phyloP scores from a whole-genome alignment of 2,888 invertebrate genomes.

The Marasmarcha lunaedactyla region DNA sequence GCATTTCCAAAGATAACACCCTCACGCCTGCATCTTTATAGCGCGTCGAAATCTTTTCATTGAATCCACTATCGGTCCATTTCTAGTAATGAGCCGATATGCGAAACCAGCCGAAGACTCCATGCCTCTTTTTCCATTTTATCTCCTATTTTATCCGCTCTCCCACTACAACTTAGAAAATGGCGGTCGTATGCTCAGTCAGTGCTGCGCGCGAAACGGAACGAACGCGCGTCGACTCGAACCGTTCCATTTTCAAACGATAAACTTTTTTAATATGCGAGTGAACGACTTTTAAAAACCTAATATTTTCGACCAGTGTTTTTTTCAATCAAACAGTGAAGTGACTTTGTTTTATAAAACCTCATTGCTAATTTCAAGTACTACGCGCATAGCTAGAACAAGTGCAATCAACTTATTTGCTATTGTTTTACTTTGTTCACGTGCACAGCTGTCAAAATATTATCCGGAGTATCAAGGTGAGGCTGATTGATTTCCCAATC shows the following conservation, averaged over 20 bases:
- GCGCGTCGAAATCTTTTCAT: slow-evolving; percentile 1
- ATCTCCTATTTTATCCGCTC: slow-evolving; percentile 52
- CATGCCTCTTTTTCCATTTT: slow-evolving; percentile 43
- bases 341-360: slow-evolving; percentile 2
- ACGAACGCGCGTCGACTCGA: slow-evolving; percentile 39
- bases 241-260: slow-evolving; percentile 20
- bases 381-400: slow-evolving; percentile 9
- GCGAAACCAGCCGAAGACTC: slow-evolving; percentile 13
- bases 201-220: slow-evolving; percentile 47
- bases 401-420: slow-evolving; percentile 18
- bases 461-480: slow-evolving; percentile 47
- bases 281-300: slow-evolving; percentile 26
- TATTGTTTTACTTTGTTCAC: slow-evolving; percentile 43
- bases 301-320: slow-evolving; percentile 10
- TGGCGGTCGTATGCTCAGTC: slow-evolving; percentile 37
- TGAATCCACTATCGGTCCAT: slow-evolving; percentile 10
- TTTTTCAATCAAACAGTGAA: slow-evolving; percentile 1
- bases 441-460: slow-evolving; percentile 54
- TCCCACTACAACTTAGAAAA: slow-evolving; percentile 43
- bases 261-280: slow-evolving; percentile 19
- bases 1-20: too few relatives aligned
- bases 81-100: slow-evolving; percentile 9
- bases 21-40: too few relatives aligned
- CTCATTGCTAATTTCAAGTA: slow-evolving; percentile 2
- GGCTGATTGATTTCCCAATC: slow-evolving; percentile 30